Conservation (phyloP, 2,888 invertebrate genomes). For the Hybos culiciformis region DNA sequence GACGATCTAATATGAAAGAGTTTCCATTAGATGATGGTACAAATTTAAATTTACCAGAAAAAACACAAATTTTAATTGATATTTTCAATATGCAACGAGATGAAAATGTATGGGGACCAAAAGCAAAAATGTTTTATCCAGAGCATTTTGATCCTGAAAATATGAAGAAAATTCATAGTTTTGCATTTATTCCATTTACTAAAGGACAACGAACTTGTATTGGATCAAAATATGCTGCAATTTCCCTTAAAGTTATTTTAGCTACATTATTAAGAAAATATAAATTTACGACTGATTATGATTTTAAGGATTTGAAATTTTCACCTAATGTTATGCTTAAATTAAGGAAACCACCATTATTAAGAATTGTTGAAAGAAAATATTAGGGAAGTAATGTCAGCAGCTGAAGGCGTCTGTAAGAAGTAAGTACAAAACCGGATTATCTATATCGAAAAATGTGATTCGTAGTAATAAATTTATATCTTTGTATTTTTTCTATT, state of each 20-base stretch:
- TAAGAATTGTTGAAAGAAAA: not conserved
- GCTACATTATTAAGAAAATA: not conserved
- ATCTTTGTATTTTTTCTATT: too few relatives aligned
- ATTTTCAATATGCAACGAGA: not conserved
- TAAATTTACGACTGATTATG: not conserved
- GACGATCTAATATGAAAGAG: not conserved
- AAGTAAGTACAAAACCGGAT: too few relatives aligned
- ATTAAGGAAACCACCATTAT: not conserved
- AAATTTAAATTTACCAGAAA: not conserved
- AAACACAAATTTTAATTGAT: not conserved
- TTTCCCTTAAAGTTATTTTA: not conserved
- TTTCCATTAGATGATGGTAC: constrained; percentile 10
- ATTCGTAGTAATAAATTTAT: too few relatives aligned
- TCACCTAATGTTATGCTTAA: not conserved
- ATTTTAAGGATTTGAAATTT: not conserved
- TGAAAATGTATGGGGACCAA: not conserved
- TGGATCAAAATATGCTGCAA: not conserved
- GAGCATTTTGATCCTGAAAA: constrained; percentile 8
- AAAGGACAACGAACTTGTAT: constrained; percentile 32
- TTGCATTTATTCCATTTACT: constrained; percentile 31
- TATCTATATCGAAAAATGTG: too few relatives aligned
- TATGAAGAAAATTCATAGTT: constrained; percentile 25
- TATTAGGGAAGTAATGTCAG: too few relatives aligned
- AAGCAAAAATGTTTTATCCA: not conserved
- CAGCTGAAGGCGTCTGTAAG: too few relatives aligned